phyloP scores from a whole-genome alignment of 2,888 invertebrate genomes.

The Pyrochroa serraticornis region DNA sequence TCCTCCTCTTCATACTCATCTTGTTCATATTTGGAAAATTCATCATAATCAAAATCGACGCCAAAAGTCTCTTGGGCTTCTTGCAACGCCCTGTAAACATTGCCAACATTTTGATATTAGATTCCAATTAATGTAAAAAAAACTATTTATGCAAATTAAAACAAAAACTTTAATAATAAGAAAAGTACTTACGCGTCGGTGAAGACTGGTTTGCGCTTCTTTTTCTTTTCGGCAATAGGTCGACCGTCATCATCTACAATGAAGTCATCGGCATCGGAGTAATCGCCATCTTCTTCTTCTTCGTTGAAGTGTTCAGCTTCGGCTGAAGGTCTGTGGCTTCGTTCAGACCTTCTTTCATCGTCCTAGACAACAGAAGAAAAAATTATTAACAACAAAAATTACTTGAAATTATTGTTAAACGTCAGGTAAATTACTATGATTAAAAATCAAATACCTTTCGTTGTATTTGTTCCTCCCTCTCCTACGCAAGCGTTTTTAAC shows the following conservation, averaged over 20 bases:
- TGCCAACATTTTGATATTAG: too few relatives aligned
- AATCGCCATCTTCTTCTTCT: constrained; percentile 76
- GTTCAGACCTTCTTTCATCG: constrained; percentile 77
- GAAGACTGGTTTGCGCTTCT: constrained; percentile 80
- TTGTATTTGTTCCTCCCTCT: constrained; percentile 45
- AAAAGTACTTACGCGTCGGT: constrained; percentile 77
- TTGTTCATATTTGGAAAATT: constrained; percentile 85
- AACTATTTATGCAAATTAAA: constrained; percentile 13
- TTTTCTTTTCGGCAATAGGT: constrained; percentile 82
- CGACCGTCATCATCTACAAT: constrained; percentile 96
- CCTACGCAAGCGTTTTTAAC: constrained; percentile 34
- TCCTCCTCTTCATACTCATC: constrained; percentile 84
- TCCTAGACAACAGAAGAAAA: constrained; percentile 62
- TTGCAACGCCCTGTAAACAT: constrained; percentile 80
- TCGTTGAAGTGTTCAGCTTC: constrained; percentile 75
- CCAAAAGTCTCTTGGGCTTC: constrained; percentile 99
- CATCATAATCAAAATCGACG: constrained; percentile 96
- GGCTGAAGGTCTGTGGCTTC: constrained; percentile 65
- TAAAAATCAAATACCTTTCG: constrained; percentile 32
- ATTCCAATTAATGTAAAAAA: constrained; percentile 1
- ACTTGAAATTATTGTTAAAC: background rate
- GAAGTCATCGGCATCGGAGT: constrained; percentile 92
- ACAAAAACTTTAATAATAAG: background rate
- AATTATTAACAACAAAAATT: background rate
- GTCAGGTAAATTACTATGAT: background rate